Conservation (phyloP, 2,113 vertebrate species). For the Hirundichthys speculiger region DNA sequence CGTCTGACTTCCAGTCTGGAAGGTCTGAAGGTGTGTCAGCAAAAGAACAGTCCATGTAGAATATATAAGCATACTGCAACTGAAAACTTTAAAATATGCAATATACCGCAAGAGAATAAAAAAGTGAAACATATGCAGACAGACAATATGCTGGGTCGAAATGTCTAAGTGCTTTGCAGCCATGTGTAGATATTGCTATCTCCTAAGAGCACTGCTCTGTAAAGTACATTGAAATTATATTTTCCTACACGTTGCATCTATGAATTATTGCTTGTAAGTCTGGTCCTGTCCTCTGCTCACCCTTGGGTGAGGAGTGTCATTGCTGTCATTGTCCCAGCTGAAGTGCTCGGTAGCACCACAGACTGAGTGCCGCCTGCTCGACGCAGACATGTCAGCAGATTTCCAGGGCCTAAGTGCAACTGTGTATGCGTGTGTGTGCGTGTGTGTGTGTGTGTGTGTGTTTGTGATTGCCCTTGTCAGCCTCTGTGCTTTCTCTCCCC, state of each 20-base stretch:
- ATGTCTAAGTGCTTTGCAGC: constrained; percentile 4
- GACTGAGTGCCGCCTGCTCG: constrained; percentile 58
- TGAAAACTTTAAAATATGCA: constrained; percentile 21
- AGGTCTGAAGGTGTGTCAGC: constrained; percentile 50
- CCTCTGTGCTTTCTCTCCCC: constrained; percentile 60
- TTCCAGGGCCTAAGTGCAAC: constrained; percentile 60
- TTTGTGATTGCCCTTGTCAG: constrained; percentile 63
- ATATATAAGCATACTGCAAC: no score
- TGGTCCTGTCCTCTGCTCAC: constrained; percentile 49
- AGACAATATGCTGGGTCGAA: background rate
- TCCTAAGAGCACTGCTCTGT: constrained; percentile 28
- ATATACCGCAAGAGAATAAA: background rate
- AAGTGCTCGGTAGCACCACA: constrained; percentile 49
- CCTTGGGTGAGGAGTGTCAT: constrained; percentile 56
- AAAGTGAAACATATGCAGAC: background rate
- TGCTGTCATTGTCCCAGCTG: constrained; percentile 48
- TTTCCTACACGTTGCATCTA: constrained; percentile 21
- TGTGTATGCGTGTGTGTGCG: constrained; percentile 49
- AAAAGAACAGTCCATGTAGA: no score
- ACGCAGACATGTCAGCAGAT: constrained; percentile 73
- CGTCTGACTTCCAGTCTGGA: constrained; percentile 59
- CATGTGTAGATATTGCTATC: constrained; percentile 18
- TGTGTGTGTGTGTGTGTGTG: constrained; percentile 41
- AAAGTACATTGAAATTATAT: constrained; percentile 23
- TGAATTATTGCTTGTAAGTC: constrained; percentile 23